These are phyloP conservation scores for Peucedramus taeniatus DNA, from an alignment of 2,113 vertebrate species.

Conservation along the genomic window DNA sequence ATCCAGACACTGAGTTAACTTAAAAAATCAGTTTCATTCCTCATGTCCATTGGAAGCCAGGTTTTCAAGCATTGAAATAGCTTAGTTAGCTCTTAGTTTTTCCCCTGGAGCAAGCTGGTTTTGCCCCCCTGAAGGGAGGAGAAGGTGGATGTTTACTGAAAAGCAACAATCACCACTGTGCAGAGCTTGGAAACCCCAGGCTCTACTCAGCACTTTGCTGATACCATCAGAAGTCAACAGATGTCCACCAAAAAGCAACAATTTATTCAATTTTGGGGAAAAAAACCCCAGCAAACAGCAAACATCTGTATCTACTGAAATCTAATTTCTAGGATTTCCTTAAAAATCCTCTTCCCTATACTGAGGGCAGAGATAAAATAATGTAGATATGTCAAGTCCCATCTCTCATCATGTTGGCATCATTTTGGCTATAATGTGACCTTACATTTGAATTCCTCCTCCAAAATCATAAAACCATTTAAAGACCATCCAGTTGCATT, in stretches of 20 bases:
- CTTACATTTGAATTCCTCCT: not conserved
- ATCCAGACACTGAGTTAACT: not conserved
- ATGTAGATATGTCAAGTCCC: rapidly evolving
- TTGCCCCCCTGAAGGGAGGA: not conserved
- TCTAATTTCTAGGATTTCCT: not conserved
- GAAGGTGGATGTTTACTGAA: not conserved
- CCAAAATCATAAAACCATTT: not conserved
- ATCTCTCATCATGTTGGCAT: not conserved
- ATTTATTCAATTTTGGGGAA: rapidly evolving
- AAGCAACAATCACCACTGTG: not conserved
- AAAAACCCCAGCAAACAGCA: not conserved
- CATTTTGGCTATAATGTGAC: not conserved
- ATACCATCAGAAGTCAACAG: not conserved
- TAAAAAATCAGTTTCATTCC: not conserved
- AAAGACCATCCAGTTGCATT: no score
- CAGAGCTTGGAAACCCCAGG: not conserved
- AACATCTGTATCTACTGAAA: not conserved
- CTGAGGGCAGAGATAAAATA: not conserved
- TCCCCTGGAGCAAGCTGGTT: not conserved
- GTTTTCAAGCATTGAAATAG: not conserved
- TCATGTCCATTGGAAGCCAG: not conserved
- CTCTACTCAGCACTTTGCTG: not conserved
- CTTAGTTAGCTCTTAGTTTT: not conserved
- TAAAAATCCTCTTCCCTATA: not conserved
- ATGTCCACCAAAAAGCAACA: not conserved